These are phyloP conservation scores for Argopecten irradians DNA, from an alignment of 1,140 invertebrate genomes.

Conservation along the genomic window DNA sequence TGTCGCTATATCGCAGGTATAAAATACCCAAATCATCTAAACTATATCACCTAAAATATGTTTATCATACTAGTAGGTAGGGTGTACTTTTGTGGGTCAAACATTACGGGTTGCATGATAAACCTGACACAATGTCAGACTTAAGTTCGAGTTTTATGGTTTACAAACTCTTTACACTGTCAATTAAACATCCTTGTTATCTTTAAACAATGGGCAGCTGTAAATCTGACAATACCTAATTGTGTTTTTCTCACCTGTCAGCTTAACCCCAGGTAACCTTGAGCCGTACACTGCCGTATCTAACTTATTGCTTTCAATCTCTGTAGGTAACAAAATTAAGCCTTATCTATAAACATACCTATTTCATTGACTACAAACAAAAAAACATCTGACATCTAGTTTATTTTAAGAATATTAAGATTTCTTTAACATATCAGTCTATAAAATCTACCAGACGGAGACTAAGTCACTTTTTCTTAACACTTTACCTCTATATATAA, in stretches of 20 bases:
- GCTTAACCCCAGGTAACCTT: neutral
- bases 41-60: too few relatives aligned
- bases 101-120: neutral
- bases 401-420: neutral
- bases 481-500: too few relatives aligned
- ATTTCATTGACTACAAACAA: too few relatives aligned
- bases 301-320: neutral
- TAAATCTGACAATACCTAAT: neutral
- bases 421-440: neutral
- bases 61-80: neutral
- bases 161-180: neutral
- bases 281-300: neutral
- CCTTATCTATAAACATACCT: neutral
- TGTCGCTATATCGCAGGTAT: too few relatives aligned
- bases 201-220: neutral
- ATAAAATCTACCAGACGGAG: neutral
- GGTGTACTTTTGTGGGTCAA: neutral
- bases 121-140: neutral
- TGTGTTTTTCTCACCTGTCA: slow-evolving; percentile 20
- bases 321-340: neutral
- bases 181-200: neutral
- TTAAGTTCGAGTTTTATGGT: neutral
- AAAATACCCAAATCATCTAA: too few relatives aligned
- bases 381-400: neutral
- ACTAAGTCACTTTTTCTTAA: too few relatives aligned